Conservation (phyloP, 2,888 invertebrate species). For the Crocallis elinguaria region DNA sequence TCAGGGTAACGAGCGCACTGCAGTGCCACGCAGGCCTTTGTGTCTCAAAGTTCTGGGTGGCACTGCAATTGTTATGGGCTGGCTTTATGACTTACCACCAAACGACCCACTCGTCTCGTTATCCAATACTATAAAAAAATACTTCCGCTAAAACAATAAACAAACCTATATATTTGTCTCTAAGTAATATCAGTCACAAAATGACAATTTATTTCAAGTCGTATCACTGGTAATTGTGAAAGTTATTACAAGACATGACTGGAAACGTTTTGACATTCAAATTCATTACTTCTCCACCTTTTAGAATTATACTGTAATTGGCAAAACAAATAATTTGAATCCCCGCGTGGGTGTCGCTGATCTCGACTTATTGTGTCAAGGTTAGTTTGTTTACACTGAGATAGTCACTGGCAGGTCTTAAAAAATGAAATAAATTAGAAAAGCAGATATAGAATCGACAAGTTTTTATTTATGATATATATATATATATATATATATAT, state of each 20-base stretch:
- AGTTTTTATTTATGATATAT: no score
- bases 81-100: no score
- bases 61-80: no score
- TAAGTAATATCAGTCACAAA: no score
- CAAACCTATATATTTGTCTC: no score
- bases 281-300: conserved; percentile 16
- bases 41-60: no score
- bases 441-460: no score
- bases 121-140: no score
- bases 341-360: conserved; percentile 15
- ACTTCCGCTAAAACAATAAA: not conserved
- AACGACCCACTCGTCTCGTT: no score
- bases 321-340: conserved; percentile 26
- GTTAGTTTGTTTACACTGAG: not conserved
- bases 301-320: conserved; percentile 23
- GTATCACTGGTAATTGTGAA: not conserved
- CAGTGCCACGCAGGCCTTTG: no score
- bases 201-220: not conserved
- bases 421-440: not conserved
- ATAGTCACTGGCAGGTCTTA: conserved; percentile 6
- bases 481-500: no score
- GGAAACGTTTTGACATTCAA: conserved; percentile 10
- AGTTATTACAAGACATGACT: conserved; percentile 7
- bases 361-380: conserved; percentile 9
- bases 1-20: no score